Conservation (phyloP, 2,113 vertebrate genomes). For the Amblyopsis rosae region DNA sequence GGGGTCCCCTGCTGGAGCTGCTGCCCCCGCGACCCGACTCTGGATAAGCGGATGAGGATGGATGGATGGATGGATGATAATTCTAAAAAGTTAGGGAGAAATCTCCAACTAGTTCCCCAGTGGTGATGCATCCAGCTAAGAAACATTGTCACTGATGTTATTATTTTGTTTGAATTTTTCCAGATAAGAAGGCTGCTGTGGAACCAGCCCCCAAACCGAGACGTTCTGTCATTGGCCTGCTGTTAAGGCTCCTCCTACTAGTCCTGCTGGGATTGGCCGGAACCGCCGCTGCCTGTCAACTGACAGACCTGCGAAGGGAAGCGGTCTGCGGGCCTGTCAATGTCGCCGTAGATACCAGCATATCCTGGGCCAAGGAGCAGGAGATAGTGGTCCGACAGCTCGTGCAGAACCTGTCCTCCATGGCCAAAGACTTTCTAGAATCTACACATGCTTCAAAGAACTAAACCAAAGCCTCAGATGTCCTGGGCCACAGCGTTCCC, state of each 20-base stretch:
- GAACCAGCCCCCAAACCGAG: constrained; percentile 42
- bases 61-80: too few species aligned
- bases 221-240: constrained; percentile 62
- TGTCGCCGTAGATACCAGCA: constrained; percentile 75
- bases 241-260: constrained; percentile 78
- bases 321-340: constrained; percentile 81
- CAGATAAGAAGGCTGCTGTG: constrained; percentile 59
- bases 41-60: too few species aligned
- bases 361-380: constrained; percentile 81
- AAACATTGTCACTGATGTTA: background rate
- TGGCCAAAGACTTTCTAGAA: constrained; percentile 73
- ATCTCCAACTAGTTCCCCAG: background rate
- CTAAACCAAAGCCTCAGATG: constrained; percentile 38
- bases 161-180: constrained; percentile 2
- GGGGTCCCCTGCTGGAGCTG: too few species aligned
- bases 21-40: too few species aligned
- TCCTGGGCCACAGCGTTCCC: constrained; percentile 32
- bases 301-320: constrained; percentile 82
- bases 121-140: background rate
- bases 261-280: constrained; percentile 74
- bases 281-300: constrained; percentile 73
- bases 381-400: constrained; percentile 65
- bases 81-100: background rate
- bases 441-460: constrained; percentile 73
- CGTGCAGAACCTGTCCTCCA: constrained; percentile 72